These are phyloP conservation scores for Lypha dubia DNA, from an alignment of 2,888 invertebrate genomes.

Conservation along the genomic window DNA sequence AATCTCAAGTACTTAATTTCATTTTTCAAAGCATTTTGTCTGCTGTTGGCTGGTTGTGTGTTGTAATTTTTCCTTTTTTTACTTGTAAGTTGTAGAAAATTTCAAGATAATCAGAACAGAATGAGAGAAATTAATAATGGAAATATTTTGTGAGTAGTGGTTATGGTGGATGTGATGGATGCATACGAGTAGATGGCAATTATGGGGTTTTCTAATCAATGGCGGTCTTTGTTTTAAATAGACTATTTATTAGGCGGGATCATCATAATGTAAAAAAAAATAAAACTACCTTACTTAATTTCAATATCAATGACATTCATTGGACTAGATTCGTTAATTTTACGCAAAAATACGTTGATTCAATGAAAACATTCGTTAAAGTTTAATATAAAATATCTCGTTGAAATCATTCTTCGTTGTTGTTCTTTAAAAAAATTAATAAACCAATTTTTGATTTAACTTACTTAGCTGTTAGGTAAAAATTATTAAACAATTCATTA, in stretches of 20 bases:
- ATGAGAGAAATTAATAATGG: not conserved
- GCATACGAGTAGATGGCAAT: conserved; percentile 1
- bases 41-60: not conserved
- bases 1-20: conserved; percentile 37
- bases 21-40: conserved; percentile 40
- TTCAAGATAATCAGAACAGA: not conserved
- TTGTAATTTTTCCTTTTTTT: conserved; percentile 35
- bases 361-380: too few relatives aligned
- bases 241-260: not conserved
- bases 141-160: not conserved
- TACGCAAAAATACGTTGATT: too few relatives aligned
- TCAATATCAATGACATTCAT: too few relatives aligned
- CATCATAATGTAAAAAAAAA: too few relatives aligned
- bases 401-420: too few relatives aligned
- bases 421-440: too few relatives aligned
- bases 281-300: too few relatives aligned
- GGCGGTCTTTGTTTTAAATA: not conserved
- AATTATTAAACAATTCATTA: too few relatives aligned
- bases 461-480: too few relatives aligned
- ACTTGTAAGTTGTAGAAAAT: conserved; percentile 26
- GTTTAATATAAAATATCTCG: too few relatives aligned
- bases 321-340: too few relatives aligned
- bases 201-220: conserved; percentile 5
- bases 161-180: not conserved
- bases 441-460: too few relatives aligned